These are phyloP conservation scores for Seira sanloemensis DNA, from an alignment of 2,888 invertebrate genomes.

Conservation along the genomic window DNA sequence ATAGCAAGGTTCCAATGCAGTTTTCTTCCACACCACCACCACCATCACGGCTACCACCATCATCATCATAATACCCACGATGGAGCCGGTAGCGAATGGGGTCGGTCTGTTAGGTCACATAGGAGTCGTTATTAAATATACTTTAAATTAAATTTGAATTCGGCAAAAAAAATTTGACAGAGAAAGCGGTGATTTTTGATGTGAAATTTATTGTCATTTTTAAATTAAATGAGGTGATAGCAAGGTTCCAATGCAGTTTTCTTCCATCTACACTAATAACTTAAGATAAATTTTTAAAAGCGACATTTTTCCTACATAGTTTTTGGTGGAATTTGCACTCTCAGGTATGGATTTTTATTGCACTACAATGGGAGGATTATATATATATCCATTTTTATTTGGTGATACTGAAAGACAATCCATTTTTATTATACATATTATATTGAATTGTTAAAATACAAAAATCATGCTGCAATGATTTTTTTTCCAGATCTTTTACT, in stretches of 20 bases:
- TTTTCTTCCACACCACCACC: conserved; percentile 80
- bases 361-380: background rate
- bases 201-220: background rate
- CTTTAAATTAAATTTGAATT: background rate
- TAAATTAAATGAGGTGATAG: conserved; percentile 25
- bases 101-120: conserved; percentile 72
- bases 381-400: background rate
- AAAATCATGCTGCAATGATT: too few relatives aligned
- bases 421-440: background rate
- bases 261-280: background rate
- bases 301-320: background rate
- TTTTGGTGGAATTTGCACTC: background rate
- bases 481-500: too few relatives aligned
- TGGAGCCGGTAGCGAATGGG: conserved; percentile 67
- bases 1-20: conserved; percentile 51
- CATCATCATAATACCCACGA: conserved; percentile 80
- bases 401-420: background rate
- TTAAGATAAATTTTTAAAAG: background rate
- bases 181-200: background rate
- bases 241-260: conserved; percentile 51
- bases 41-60: conserved; percentile 79
- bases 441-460: background rate
- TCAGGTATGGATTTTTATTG: conserved; percentile 7
- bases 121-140: conserved; percentile 70
- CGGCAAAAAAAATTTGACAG: background rate